These are phyloP conservation scores for Sigmodon hispidus DNA, from an alignment of 2,113 vertebrate species.

Conservation along the genomic window DNA sequence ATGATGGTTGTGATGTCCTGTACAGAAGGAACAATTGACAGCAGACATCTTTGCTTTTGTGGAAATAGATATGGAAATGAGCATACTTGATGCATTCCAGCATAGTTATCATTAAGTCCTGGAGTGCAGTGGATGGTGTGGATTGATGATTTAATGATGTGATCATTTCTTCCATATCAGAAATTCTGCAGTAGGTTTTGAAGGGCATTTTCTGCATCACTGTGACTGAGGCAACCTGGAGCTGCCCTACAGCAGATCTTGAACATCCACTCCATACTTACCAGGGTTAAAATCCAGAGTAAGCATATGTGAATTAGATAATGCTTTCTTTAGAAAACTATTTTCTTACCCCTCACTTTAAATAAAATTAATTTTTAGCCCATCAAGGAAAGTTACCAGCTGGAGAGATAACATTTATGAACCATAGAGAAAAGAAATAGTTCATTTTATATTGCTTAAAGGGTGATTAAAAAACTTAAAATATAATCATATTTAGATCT, in stretches of 20 bases:
- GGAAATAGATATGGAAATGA: neutral
- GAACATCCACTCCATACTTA: neutral
- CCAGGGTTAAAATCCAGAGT: neutral
- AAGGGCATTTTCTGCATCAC: neutral
- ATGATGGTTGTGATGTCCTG: neutral
- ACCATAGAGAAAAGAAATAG: neutral
- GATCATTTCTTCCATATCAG: slow-evolving; percentile 64
- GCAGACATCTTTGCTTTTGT: neutral
- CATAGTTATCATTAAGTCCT: neutral
- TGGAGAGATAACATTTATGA: slow-evolving; percentile 37
- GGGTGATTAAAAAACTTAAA: slow-evolving; percentile 12
- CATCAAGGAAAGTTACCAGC: slow-evolving; percentile 32
- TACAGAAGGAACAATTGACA: neutral
- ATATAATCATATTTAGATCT: neutral
- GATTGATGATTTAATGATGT: slow-evolving; percentile 22
- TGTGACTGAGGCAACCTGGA: neutral
- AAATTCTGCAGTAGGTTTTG: slow-evolving; percentile 33
- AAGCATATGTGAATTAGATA: neutral
- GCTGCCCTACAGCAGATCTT: neutral
- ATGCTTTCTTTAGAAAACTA: slow-evolving; percentile 5
- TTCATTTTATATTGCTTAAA: neutral
- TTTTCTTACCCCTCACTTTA: slow-evolving; percentile 7
- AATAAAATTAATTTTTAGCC: slow-evolving; percentile 33
- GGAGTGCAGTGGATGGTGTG: neutral
- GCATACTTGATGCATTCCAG: neutral